These are phyloP conservation scores for Endotricha flammealis DNA, from an alignment of 2,888 invertebrate genomes.

Conservation along the genomic window DNA sequence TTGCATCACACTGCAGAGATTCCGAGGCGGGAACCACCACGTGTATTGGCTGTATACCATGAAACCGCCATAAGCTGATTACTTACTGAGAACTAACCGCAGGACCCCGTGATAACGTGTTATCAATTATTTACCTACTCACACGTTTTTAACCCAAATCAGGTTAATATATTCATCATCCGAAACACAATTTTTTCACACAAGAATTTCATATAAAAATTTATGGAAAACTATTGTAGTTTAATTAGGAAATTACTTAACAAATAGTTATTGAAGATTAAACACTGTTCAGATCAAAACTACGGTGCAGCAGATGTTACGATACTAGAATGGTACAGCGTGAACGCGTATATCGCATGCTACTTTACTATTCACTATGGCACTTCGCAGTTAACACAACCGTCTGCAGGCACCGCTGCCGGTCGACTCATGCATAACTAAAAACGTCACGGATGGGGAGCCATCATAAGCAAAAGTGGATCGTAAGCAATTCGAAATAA, in stretches of 20 bases:
- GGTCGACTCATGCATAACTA: constrained; percentile 29
- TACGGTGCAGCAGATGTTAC: constrained; percentile 30
- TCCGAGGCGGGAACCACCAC: constrained; percentile 48
- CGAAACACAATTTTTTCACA: constrained; percentile 16
- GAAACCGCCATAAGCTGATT: constrained; percentile 34
- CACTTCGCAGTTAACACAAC: constrained; percentile 49
- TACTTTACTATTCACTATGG: constrained; percentile 57
- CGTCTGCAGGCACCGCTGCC: constrained; percentile 44
- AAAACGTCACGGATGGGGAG: constrained; percentile 39
- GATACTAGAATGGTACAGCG: constrained; percentile 19
- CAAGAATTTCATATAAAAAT: too few species aligned
- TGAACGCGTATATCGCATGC: constrained; percentile 48
- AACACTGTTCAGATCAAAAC: constrained; percentile 40
- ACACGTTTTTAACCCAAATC: constrained; percentile 28
- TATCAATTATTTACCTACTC: constrained; percentile 25
- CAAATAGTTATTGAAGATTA: not conserved
- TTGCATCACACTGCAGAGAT: constrained; percentile 62
- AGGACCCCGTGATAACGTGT: constrained; percentile 30
- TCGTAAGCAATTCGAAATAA: constrained; percentile 18
- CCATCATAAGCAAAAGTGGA: constrained; percentile 18
- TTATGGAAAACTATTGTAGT: too few species aligned
- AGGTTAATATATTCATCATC: constrained; percentile 59
- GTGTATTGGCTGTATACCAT: constrained; percentile 46
- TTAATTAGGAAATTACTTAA: not conserved
- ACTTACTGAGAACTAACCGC: constrained; percentile 45